Evolutionary conservation across 2,888 invertebrate species (phyloP).

Genomic region (Chrysolina americana): DNA sequence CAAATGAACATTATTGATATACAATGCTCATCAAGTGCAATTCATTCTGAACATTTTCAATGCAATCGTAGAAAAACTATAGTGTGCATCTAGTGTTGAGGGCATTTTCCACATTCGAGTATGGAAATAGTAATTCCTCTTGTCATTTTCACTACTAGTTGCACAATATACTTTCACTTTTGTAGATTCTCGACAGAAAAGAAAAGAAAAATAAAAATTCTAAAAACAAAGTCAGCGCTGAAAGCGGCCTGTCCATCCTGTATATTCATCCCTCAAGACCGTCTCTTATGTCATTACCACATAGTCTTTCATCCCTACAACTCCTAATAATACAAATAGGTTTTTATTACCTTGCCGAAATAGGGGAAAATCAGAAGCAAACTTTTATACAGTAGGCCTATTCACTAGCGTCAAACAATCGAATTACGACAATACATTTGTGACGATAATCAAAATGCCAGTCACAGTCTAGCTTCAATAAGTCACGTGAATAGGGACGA

Average conservation of each 20-base stretch:
- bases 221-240: too few species aligned
- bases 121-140: too few species aligned
- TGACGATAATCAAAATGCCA: not conserved
- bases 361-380: conserved; percentile 49
- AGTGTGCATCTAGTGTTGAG: too few species aligned
- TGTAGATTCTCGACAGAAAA: too few species aligned
- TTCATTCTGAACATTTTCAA: too few species aligned
- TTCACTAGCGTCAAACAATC: conserved; percentile 22
- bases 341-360: conserved; percentile 34
- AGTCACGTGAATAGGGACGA: accelerated
- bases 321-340: conserved; percentile 45
- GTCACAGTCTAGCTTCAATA: not conserved
- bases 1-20: too few species aligned
- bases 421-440: not conserved
- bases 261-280: conserved; percentile 29
- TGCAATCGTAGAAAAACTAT: too few species aligned
- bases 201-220: too few species aligned
- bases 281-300: conserved; percentile 40
- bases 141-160: too few species aligned
- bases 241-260: conserved; percentile 10
- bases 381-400: conserved; percentile 26
- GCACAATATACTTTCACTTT: too few species aligned
- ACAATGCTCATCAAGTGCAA: too few species aligned
- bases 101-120: too few species aligned
- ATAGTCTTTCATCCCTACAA: conserved; percentile 40